Base-by-base conservation (phyloP, 1,140 invertebrate genomes). In the Meloidogyne hapla region DNA sequence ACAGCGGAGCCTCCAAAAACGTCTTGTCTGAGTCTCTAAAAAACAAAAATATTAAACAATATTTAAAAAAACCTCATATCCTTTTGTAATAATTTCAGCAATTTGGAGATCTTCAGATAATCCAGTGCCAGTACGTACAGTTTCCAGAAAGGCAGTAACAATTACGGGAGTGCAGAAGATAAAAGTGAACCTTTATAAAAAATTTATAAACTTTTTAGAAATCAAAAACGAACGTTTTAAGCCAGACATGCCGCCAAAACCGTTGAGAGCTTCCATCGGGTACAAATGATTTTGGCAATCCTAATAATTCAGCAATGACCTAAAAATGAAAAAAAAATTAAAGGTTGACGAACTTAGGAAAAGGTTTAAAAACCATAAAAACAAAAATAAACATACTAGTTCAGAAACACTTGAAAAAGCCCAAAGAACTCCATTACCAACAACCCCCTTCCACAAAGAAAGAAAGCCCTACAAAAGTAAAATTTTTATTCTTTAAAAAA, bases 221-320 rank as follows among this genome's bases (percentile, higher is more conserved):
- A 9, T 67, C 0, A 45, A 10, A 71, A 70, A 79, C 25, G 18
- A 26, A 78, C 71, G 80, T 38, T 76, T 80, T 78, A 23, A 81
- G 69, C 25, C 42, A 76, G 23, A 83, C 71, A 40, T 81, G 81
- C 13, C 75, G 66, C 72, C 77, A 83, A 71, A 76, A 81, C 13
- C 83, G 84, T 66, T 83, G 73, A 15, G 61, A 67, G 42, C 80
- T 81, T 61, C 80, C 80, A 62, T 81, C 83, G 10, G 64, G 81
- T 23, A 81, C 72, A 38, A 82, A 65, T 3, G 38, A 63, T 64
- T 75, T 73, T 25, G 80, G 80, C 9, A 81, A 62, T 26, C 74
- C 75, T 40, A 83, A 81, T n/a, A 83, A 63, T 33, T 81, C 79
- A 26, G 81, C 72, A 65, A 81, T 80, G 5, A 73, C 38, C 71